A percentile compares a stretch with the other conserved stretches of the same genome.
Conservation (phyloP, 1,140 invertebrate species). For the Drepana arcuata region DNA sequence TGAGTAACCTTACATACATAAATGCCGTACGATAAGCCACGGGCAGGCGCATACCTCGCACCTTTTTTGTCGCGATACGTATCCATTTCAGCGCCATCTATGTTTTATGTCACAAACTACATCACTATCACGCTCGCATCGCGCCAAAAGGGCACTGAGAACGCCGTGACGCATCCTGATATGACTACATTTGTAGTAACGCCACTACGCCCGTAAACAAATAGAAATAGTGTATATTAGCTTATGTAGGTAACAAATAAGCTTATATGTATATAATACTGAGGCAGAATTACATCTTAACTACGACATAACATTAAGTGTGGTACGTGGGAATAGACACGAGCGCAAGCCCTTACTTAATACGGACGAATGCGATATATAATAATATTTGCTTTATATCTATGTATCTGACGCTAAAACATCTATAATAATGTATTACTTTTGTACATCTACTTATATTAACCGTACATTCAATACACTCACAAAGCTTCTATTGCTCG, state of each 20-base stretch:
- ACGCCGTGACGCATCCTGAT: slow-evolving; percentile 60
- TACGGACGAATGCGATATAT: slow-evolving; percentile 72
- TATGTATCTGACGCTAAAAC: slow-evolving; percentile 72
- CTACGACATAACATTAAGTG: slow-evolving; percentile 70
- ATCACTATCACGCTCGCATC: slow-evolving; percentile 8
- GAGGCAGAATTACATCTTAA: slow-evolving; percentile 72
- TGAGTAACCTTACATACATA: slow-evolving; percentile 61
- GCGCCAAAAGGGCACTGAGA: slow-evolving; percentile 24
- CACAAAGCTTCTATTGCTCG: slow-evolving; percentile 60
- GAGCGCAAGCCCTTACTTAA: slow-evolving; percentile 70
- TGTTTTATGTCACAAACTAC: slow-evolving; percentile 8
- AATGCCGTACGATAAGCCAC: slow-evolving; percentile 58
- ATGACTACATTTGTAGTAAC: slow-evolving; percentile 63
- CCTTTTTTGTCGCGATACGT: slow-evolving; percentile 22
- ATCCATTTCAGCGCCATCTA: slow-evolving; percentile 22
- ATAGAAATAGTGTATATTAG: slow-evolving; percentile 69
- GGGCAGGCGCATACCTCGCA: slow-evolving; percentile 38
- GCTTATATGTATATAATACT: slow-evolving; percentile 72
- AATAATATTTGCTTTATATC: slow-evolving; percentile 71
- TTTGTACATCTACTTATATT: slow-evolving; percentile 72
- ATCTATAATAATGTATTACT: slow-evolving; percentile 72
- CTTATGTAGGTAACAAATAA: slow-evolving; percentile 72
- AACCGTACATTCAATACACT: slow-evolving; percentile 69
- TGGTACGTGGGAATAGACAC: slow-evolving; percentile 68
- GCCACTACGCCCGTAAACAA: slow-evolving; percentile 62